phyloP scores from a whole-genome alignment of 2,888 invertebrate genomes.

The Esperia sulphurella region DNA sequence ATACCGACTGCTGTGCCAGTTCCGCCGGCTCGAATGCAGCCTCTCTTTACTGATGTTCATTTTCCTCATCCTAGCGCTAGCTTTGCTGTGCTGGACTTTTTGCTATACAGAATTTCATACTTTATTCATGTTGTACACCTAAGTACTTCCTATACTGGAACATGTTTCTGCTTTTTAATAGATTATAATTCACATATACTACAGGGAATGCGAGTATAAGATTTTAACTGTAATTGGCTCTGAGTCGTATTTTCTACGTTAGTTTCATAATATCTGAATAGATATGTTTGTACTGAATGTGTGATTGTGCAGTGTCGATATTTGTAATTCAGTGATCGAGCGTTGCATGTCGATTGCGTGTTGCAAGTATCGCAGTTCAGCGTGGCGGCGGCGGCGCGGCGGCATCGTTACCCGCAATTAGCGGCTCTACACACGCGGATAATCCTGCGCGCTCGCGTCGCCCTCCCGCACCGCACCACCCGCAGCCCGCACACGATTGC shows the following conservation, averaged over 20 bases:
- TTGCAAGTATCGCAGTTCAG: conserved; percentile 8
- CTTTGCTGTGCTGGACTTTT: not conserved
- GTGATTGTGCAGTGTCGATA: not conserved
- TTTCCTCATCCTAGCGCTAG: not conserved
- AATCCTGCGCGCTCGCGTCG: conserved; percentile 45
- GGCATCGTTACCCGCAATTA: conserved; percentile 71
- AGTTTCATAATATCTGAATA: too few species aligned
- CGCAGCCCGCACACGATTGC: conserved; percentile 54
- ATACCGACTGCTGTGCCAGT: conserved; percentile 72
- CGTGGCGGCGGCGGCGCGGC: conserved; percentile 19
- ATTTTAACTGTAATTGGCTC: too few species aligned
- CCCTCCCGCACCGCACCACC: conserved; percentile 18
- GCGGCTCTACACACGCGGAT: conserved; percentile 70
- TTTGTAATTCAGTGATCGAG: conserved; percentile 8
- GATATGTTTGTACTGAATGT: too few species aligned
- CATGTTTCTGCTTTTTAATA: too few species aligned
- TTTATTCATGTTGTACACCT: too few species aligned
- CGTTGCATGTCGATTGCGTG: conserved; percentile 20
- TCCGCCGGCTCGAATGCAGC: conserved; percentile 58
- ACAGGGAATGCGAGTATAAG: too few species aligned
- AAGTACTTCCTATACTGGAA: too few species aligned
- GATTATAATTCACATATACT: too few species aligned
- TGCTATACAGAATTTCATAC: not conserved
- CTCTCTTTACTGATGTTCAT: conserved; percentile 40
- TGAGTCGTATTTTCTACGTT: too few species aligned